Conservation (phyloP, 37 sponge, comb jelly and placozoan species). For the Aphrocallistes beatrix region DNA sequence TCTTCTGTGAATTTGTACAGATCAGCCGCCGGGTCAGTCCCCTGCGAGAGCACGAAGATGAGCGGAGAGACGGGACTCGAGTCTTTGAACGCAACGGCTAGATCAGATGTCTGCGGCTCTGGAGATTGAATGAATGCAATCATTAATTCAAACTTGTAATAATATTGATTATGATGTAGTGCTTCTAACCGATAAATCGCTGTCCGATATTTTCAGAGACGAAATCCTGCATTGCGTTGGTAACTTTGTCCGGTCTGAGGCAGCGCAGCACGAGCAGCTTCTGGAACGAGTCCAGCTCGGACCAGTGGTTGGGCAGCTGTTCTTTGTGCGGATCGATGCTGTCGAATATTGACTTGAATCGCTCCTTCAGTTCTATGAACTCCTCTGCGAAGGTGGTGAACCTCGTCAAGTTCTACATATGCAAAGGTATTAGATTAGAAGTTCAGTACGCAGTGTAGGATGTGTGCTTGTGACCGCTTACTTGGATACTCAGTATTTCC, state of each 20-base stretch:
- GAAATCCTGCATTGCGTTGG: constrained; percentile 97
- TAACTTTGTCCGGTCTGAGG: constrained; percentile 77
- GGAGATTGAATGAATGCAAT: neutral
- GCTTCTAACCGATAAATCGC: constrained; percentile 60
- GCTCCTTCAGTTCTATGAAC: constrained; percentile 47
- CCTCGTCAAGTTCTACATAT: constrained; percentile 2
- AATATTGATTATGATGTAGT: neutral
- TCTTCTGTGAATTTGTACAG: constrained; percentile 96
- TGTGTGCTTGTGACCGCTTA: neutral
- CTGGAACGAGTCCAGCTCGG: constrained; percentile 73
- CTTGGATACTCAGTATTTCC: constrained; percentile 50
- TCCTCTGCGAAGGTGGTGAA: constrained; percentile 54
- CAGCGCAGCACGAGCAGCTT: constrained; percentile 77
- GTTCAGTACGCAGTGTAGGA: neutral
- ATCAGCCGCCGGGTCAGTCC: constrained; percentile 95
- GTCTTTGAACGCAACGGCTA: constrained; percentile 66
- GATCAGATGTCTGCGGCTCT: constrained; percentile 92
- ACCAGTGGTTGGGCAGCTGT: constrained; percentile 79
- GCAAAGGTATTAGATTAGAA: neutral
- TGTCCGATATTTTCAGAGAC: constrained; percentile 69
- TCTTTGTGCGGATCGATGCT: constrained; percentile 89
- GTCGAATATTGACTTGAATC: constrained; percentile 84
- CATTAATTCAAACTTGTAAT: neutral
- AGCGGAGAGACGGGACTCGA: constrained; percentile 83
- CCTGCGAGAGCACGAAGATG: constrained; percentile 88